A percentile compares a stretch with the other conserved stretches of the same genome.
Evolutionary conservation across 37 sponge, comb jelly and placozoan species (phyloP).

Genomic region (Hexactinellida sp.): DNA sequence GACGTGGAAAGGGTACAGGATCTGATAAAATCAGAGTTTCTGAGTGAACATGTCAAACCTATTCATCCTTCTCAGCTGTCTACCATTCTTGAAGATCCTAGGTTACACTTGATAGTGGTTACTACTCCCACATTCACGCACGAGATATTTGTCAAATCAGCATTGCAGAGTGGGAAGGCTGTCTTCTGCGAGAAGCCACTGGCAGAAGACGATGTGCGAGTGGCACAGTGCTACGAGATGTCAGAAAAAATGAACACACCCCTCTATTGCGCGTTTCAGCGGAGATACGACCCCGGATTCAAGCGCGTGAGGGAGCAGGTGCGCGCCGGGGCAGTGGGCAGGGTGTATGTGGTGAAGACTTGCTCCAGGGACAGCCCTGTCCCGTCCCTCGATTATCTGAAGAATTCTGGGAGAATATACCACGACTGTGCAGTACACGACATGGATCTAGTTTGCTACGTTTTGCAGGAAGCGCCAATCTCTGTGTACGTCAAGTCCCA

Average conservation of each 20-base stretch:
- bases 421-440: constrained; percentile 76
- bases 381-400: constrained; percentile 51
- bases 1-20: background rate
- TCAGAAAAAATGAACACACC: constrained; percentile 27
- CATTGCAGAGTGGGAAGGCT: constrained; percentile 40
- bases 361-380: constrained; percentile 53
- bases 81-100: constrained; percentile 32
- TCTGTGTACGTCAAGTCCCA: constrained; percentile 33
- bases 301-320: constrained; percentile 22
- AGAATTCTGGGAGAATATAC: constrained; percentile 55
- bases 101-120: constrained; percentile 39
- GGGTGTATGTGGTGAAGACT: constrained; percentile 42
- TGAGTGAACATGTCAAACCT: background rate
- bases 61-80: background rate
- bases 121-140: constrained; percentile 56
- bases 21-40: background rate
- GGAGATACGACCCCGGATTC: constrained; percentile 61
- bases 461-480: constrained; percentile 36
- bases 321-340: constrained; percentile 40
- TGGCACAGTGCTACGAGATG: constrained; percentile 30
- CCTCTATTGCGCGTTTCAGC: constrained; percentile 67
- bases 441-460: constrained; percentile 60
- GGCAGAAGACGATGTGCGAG: constrained; percentile 20
- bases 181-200: constrained; percentile 83
- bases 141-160: constrained; percentile 30